A percentile compares a stretch with the other conserved stretches of the same genome.
phyloP scores from a whole-genome alignment of 2,888 invertebrate genomes.

The Kryphioiulus occultus region DNA sequence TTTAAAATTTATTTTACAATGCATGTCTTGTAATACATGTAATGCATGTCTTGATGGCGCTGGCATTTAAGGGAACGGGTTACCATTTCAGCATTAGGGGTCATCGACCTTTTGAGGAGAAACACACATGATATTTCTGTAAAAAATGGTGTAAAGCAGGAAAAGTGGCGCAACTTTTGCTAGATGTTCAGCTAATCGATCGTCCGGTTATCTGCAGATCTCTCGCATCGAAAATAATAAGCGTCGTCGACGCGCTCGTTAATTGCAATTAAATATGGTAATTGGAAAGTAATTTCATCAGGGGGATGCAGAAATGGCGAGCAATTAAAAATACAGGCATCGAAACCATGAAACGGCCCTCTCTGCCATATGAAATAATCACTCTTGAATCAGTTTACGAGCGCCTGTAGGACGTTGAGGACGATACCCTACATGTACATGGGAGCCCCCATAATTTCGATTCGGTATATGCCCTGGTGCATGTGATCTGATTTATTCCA shows the following conservation, averaged over 20 bases:
- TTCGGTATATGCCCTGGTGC: background rate
- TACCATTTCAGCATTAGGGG: too few species aligned
- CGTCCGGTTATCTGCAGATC: background rate
- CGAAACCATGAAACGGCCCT: background rate
- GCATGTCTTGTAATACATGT: too few species aligned
- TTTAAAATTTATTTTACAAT: too few species aligned
- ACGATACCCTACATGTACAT: background rate
- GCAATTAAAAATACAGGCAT: background rate
- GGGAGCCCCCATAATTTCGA: background rate
- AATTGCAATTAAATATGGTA: conserved; percentile 23
- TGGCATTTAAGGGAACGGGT: too few species aligned
- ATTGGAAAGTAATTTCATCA: conserved; percentile 23
- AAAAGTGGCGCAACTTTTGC: too few species aligned
- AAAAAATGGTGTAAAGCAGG: too few species aligned
- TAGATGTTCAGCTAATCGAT: background rate
- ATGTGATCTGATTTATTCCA: background rate
- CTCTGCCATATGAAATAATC: background rate
- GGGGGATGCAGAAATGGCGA: background rate
- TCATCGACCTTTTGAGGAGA: too few species aligned
- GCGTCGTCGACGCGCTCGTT: background rate
- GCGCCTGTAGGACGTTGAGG: background rate
- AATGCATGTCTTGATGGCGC: too few species aligned
- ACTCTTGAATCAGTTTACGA: background rate
- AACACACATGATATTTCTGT: too few species aligned
- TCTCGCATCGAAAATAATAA: background rate